A percentile compares a stretch with the other conserved stretches of the same genome.
phyloP scores from a whole-genome alignment of 2,797 vertebrate genomes.

The Coilia nasus region DNA sequence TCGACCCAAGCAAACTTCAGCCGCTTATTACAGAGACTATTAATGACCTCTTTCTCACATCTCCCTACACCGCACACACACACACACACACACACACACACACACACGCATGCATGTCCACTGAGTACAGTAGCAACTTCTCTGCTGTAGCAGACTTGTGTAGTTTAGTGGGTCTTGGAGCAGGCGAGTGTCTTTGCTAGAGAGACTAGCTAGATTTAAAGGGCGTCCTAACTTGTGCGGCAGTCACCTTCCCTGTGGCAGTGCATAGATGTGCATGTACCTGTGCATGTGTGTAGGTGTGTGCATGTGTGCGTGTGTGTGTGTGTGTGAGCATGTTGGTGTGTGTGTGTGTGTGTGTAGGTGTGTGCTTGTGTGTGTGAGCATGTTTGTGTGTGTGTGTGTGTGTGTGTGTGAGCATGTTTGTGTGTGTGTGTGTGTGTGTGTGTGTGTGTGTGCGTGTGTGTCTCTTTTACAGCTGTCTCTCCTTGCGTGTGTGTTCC shows the following conservation, averaged over 20 bases:
- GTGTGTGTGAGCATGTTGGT: background rate
- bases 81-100: background rate
- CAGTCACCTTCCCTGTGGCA: slow-evolving; percentile 10
- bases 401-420: background rate
- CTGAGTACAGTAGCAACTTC: background rate
- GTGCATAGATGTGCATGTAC: background rate
- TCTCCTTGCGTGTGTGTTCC: background rate
- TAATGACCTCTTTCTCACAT: background rate
- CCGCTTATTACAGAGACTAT: background rate
- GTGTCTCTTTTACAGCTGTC: background rate
- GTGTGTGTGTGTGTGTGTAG: background rate
- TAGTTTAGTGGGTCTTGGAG: background rate
- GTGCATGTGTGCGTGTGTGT: background rate
- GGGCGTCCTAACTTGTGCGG: background rate
- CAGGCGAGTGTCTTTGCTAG: slow-evolving; percentile 18
- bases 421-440: background rate
- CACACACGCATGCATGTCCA: background rate
- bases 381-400: background rate
- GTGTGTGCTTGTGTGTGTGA: background rate
- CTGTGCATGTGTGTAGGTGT: background rate
- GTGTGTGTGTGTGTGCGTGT: slow-evolving; percentile 5
- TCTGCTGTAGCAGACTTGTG: background rate
- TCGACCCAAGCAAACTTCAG: background rate
- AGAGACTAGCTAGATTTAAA: slow-evolving; percentile 35
- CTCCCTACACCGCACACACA: background rate